Conservation (phyloP, 1,140 invertebrate species). For the Drosophila pseudoobscura region DNA sequence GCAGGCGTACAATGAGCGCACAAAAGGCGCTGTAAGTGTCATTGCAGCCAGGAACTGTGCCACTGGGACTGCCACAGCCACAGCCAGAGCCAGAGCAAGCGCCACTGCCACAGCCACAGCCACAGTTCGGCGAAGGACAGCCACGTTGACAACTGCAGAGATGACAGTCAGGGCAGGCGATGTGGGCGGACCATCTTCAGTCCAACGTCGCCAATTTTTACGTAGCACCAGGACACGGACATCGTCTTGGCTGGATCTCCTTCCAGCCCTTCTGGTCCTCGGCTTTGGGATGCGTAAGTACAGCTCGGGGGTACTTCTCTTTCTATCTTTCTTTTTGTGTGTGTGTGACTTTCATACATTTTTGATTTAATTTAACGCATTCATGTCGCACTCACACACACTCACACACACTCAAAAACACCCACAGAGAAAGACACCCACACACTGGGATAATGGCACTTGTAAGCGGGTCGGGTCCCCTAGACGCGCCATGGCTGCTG, state of each 20-base stretch:
- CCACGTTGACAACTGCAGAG: slow-evolving; percentile 50
- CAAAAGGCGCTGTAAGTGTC: slow-evolving; percentile 76
- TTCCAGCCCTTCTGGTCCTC: slow-evolving; percentile 24
- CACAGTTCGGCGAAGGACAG: slow-evolving; percentile 20
- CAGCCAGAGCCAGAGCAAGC: slow-evolving; percentile 3
- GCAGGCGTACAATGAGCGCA: slow-evolving; percentile 68
- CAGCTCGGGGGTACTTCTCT: slow-evolving; percentile 39
- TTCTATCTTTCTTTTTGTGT: slow-evolving; percentile 1
- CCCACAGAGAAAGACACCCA: slow-evolving; percentile 14
- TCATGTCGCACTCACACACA: slow-evolving; percentile 22
- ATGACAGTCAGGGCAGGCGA: slow-evolving; percentile 33
- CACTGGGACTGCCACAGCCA: slow-evolving; percentile 59
- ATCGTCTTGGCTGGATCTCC: slow-evolving; percentile 56
- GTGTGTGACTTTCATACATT: slow-evolving; percentile 51
- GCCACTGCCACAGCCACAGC: slow-evolving; percentile 10
- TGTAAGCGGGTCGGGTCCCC: slow-evolving; percentile 28
- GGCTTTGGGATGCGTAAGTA: slow-evolving; percentile 66
- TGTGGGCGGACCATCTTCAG: slow-evolving; percentile 14
- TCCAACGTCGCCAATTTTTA: slow-evolving; percentile 59
- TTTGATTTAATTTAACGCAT: slow-evolving; percentile 75
- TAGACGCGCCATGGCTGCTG: slow-evolving; percentile 41
- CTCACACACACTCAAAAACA: slow-evolving; percentile 8
- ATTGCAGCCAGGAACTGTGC: slow-evolving; percentile 72
- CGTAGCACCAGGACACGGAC: slow-evolving; percentile 28
- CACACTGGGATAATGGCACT: slow-evolving; percentile 46